A percentile compares a stretch with the other conserved stretches of the same genome.
These are phyloP conservation scores for Hemitrygon akajei DNA, from an alignment of 2,797 vertebrate species.

Conservation along the genomic window DNA sequence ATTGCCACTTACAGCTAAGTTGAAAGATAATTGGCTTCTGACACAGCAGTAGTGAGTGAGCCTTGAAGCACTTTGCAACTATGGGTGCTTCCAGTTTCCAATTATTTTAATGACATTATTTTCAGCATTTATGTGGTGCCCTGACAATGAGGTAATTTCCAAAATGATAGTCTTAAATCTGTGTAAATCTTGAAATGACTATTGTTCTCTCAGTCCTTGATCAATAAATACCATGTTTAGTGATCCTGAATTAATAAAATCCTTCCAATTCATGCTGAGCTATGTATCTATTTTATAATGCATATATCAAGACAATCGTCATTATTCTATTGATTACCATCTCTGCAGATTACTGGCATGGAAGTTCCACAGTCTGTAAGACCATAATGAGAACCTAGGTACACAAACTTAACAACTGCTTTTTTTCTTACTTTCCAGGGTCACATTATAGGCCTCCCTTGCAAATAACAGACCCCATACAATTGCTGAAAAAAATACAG, in stretches of 20 bases:
- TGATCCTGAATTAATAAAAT: neutral
- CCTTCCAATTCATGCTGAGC: neutral
- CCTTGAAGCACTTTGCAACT: neutral
- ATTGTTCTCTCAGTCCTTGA: neutral
- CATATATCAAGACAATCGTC: neutral
- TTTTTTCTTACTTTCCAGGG: neutral
- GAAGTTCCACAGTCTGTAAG: neutral
- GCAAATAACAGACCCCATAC: too few relatives aligned
- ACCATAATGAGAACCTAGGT: neutral
- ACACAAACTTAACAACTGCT: neutral
- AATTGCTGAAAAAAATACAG: too few relatives aligned
- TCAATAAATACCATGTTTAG: neutral
- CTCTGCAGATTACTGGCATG: neutral
- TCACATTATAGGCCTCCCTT: neutral
- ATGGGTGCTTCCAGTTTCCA: neutral
- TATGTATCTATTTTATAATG: neutral
- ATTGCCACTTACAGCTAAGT: neutral
- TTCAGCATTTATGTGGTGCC: neutral
- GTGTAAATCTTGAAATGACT: neutral
- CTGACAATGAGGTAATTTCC: neutral
- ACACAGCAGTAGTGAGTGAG: neutral
- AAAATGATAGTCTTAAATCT: neutral
- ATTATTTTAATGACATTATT: neutral
- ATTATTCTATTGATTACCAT: neutral
- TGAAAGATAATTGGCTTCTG: neutral